phyloP scores from a whole-genome alignment of 2,113 vertebrate genomes.

The Gadus macrocephalus region DNA sequence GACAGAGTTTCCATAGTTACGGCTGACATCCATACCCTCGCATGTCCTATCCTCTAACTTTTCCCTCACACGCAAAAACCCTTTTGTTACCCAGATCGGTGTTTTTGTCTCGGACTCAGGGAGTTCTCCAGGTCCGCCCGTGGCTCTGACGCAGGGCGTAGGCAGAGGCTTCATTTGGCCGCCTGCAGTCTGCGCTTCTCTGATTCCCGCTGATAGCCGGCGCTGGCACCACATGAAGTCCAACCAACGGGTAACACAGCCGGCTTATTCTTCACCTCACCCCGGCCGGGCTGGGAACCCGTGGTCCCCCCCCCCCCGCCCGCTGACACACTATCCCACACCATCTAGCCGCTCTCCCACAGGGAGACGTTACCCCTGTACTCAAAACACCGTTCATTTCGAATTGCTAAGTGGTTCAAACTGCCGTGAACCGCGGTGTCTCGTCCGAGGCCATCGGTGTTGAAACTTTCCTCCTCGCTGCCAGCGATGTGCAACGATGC shows the following conservation, averaged over 20 bases:
- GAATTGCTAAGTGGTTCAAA: not conserved
- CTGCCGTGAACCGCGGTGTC: no score
- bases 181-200: constrained; percentile 45
- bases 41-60: no score
- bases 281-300: not conserved
- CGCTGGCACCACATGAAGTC: constrained; percentile 43
- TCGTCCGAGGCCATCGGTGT: no score
- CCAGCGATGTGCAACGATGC: no score
- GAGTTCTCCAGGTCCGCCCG: constrained; percentile 31
- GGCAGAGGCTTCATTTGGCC: constrained; percentile 55
- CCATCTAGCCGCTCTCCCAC: no score
- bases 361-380: not conserved
- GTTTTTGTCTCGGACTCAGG: not conserved
- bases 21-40: no score
- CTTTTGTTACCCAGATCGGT: no score
- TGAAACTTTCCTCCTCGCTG: no score
- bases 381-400: not conserved
- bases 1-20: no score
- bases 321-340: not conserved
- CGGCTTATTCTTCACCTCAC: constrained; percentile 26
- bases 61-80: not conserved
- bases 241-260: constrained; percentile 48
- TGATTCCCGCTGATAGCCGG: constrained; percentile 47
- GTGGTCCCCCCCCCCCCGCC: not conserved
- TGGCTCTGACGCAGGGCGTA: constrained; percentile 49